Conservation (phyloP, 2,888 invertebrate species). For the Criorhina ranunculi region DNA sequence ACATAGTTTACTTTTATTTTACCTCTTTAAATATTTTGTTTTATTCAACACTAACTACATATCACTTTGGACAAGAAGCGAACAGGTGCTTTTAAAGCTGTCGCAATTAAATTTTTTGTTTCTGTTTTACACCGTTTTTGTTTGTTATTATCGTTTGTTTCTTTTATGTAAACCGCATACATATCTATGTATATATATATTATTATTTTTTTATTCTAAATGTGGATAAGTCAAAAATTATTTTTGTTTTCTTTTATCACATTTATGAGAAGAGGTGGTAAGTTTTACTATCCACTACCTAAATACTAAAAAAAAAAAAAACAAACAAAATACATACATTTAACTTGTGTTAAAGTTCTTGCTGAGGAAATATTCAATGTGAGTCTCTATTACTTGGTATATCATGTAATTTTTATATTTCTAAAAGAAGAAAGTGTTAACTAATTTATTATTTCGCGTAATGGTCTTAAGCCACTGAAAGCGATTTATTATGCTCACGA, state of each 20-base stretch:
- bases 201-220: conserved; percentile 66
- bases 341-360: conserved; percentile 40
- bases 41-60: conserved; percentile 76
- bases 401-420: conserved; percentile 18
- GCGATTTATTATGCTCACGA: conserved; percentile 52
- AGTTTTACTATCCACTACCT: conserved; percentile 76
- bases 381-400: conserved; percentile 20
- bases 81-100: conserved; percentile 71
- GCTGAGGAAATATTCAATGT: conserved; percentile 33
- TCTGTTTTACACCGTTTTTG: conserved; percentile 27
- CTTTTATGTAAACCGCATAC: conserved; percentile 65
- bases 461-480: conserved; percentile 61
- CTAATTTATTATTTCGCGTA: conserved; percentile 12
- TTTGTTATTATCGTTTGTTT: conserved; percentile 66
- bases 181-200: conserved; percentile 52
- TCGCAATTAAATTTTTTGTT: conserved; percentile 67
- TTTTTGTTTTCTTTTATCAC: conserved; percentile 66
- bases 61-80: conserved; percentile 77
- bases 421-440: conserved; percentile 35
- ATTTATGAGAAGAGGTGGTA: conserved; percentile 77
- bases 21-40: conserved; percentile 69
- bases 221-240: conserved; percentile 75
- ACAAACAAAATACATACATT: conserved; percentile 28
- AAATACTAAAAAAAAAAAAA: conserved; percentile 41
- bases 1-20: conserved; percentile 42